Percentiles rank a stretch among this genome's conserved stretches.
These are phyloP conservation scores for Leucoraja erinaceus DNA, from an alignment of 2,113 vertebrate species.

Conservation along the genomic window DNA sequence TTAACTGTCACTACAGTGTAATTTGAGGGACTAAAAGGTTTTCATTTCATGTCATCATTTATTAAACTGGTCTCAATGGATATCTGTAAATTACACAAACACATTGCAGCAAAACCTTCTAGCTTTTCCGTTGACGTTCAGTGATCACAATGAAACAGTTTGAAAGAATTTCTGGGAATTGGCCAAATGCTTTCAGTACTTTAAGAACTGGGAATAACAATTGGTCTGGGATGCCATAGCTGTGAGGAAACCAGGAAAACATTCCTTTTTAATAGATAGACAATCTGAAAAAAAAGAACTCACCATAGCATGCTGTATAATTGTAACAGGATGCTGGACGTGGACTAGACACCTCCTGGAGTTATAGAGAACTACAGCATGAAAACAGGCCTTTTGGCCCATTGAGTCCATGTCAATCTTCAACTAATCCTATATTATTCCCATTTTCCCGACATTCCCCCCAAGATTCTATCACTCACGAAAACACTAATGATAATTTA, in stretches of 20 bases:
- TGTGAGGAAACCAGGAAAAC: not conserved
- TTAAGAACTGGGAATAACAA: conserved; percentile 9
- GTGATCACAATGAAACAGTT: not conserved
- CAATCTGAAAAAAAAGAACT: not conserved
- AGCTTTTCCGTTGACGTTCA: not conserved
- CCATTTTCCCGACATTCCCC: no score
- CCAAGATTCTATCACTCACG: no score
- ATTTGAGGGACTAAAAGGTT: not conserved
- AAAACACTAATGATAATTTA: no score
- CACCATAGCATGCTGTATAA: not conserved
- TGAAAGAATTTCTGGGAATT: not conserved
- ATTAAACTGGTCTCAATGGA: not conserved
- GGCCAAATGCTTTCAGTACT: not conserved
- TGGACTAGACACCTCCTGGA: not conserved
- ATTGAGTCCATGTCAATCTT: no score
- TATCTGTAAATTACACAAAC: not conserved
- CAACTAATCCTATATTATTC: no score
- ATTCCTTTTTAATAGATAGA: not conserved
- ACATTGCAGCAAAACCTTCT: conserved; percentile 7
- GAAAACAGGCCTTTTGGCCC: no score
- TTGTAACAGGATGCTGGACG: not conserved
- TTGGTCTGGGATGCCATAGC: not conserved
- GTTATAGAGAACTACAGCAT: no score
- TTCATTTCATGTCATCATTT: not conserved
- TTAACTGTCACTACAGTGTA: not conserved